phyloP scores from a whole-genome alignment of 2,888 invertebrate species.

The Zaprionus obscuricornis region DNA sequence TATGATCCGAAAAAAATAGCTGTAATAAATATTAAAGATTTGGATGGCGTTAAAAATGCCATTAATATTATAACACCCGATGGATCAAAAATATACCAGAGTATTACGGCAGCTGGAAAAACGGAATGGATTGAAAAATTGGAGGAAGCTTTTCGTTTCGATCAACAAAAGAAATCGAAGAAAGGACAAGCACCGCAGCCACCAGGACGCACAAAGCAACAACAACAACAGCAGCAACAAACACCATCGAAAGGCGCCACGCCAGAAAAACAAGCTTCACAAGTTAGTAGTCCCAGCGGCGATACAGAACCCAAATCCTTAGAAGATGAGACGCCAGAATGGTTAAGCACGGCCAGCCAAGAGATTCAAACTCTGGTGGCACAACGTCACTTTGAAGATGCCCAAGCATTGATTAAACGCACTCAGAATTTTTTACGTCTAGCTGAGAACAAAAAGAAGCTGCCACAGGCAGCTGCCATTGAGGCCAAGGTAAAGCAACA shows the following conservation, averaged over 20 bases:
- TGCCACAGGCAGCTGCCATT: conserved; percentile 72
- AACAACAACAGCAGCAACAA: conserved; percentile 36
- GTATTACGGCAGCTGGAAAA: conserved; percentile 89
- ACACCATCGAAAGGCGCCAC: conserved; percentile 40
- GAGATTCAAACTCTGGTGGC: conserved; percentile 97
- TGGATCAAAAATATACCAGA: conserved; percentile 95
- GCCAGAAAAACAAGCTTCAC: conserved; percentile 46
- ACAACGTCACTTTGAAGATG: conserved; percentile 97
- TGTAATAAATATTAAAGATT: conserved; percentile 96
- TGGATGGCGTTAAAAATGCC: conserved; percentile 94
- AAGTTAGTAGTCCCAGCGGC: conserved; percentile 66
- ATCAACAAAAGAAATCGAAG: conserved; percentile 84
- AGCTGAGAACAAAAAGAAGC: conserved; percentile 73
- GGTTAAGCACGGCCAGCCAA: conserved; percentile 95
- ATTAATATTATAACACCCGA: conserved; percentile 98
- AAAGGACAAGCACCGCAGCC: conserved; percentile 84
- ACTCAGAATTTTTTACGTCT: conserved; percentile 85
- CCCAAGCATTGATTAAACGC: conserved; percentile 91
- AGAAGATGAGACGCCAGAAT: conserved; percentile 87
- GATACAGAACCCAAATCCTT: conserved; percentile 64
- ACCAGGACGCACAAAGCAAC: conserved; percentile 67
- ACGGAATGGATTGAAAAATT: conserved; percentile 97
- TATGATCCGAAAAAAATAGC: conserved; percentile 90
- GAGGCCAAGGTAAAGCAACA: conserved; percentile 87
- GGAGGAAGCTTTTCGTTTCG: conserved; percentile 93